Conservation (phyloP, 1,140 invertebrate genomes). For the Sarcophaga bullata region DNA sequence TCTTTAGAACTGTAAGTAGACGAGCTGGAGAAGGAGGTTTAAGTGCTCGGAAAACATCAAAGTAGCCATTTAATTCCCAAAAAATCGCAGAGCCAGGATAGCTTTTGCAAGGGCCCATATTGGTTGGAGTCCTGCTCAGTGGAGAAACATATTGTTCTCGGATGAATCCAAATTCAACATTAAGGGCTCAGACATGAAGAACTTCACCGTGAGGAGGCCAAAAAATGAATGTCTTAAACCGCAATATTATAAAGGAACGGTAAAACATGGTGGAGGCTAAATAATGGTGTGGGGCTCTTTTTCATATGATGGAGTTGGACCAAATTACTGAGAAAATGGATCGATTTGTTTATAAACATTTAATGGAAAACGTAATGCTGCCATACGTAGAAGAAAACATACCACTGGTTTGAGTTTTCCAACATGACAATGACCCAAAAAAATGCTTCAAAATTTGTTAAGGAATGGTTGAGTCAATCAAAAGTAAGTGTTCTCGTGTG, state of each 20-base stretch:
- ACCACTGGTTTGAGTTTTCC: constrained; percentile 1
- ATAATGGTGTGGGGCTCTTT: constrained; percentile 1
- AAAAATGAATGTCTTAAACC: constrained; percentile 2
- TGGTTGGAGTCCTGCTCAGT: not conserved
- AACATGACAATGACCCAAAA: constrained; percentile 13
- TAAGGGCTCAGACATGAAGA: constrained; percentile 13
- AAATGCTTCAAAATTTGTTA: not conserved
- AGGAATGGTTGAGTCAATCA: not conserved
- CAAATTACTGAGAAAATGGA: not conserved
- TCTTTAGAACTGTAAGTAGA: constrained; percentile 1
- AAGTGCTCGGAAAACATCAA: not conserved
- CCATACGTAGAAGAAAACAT: too few relatives aligned
- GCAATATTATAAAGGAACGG: not conserved
- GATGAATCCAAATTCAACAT: constrained; percentile 17
- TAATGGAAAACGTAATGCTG: too few relatives aligned
- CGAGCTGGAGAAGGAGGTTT: not conserved
- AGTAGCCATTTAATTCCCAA: not conserved
- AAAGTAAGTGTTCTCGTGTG: not conserved
- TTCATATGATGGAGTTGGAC: constrained; percentile 7
- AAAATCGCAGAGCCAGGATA: constrained; percentile 4
- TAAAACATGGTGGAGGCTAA: not conserved
- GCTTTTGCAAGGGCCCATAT: constrained; percentile 1
- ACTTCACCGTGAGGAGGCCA: not conserved
- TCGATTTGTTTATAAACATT: constrained; percentile 13
- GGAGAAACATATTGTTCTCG: constrained; percentile 16